phyloP scores from a whole-genome alignment of 64 coral and sea anemone species.

The Montipora sp. region DNA sequence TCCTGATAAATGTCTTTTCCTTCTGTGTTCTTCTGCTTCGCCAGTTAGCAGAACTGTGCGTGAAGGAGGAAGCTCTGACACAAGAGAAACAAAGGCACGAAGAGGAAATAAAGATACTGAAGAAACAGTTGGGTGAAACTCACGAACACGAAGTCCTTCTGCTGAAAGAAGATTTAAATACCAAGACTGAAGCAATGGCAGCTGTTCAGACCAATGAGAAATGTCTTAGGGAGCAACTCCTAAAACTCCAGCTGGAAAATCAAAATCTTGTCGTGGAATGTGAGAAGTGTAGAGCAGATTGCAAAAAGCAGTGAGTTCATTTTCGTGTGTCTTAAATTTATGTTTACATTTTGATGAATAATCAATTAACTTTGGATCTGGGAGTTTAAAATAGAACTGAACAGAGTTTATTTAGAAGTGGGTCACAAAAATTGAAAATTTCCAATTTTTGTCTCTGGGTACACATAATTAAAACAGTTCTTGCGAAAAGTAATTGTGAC shows the following conservation, averaged over 20 bases:
- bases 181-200: not conserved
- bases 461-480: no score
- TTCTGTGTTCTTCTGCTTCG: not conserved
- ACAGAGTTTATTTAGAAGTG: no score
- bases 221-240: not conserved
- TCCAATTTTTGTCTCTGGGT: no score
- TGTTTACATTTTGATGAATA: no score
- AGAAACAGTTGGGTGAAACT: constrained; percentile 12
- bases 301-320: not conserved
- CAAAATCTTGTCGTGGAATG: not conserved
- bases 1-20: not conserved
- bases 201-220: not conserved
- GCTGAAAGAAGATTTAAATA: constrained; percentile 8
- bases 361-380: no score
- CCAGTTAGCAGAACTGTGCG: constrained; percentile 12
- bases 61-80: not conserved
- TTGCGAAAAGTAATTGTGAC: no score
- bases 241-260: constrained; percentile 16
- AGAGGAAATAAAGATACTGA: not conserved
- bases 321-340: not conserved
- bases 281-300: not conserved
- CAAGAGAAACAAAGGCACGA: not conserved
- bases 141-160: not conserved
- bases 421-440: no score
- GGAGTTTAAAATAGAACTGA: no score